Percentiles rank a stretch among this genome's conserved stretches.
Conservation (phyloP, 2,113 vertebrate species). For the Phycodurus eques region DNA sequence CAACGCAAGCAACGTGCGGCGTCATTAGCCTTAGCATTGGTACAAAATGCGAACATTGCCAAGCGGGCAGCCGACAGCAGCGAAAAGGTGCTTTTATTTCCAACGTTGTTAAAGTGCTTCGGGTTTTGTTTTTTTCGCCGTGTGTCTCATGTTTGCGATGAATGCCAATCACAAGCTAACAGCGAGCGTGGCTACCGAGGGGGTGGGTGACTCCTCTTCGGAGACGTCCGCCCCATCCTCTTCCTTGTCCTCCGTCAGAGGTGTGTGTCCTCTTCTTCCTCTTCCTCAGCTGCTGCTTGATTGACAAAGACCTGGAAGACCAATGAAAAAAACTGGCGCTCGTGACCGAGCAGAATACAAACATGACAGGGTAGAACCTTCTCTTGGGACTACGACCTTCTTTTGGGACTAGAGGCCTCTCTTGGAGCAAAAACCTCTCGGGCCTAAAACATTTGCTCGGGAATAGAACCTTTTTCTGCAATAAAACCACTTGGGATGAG, state of each 20-base stretch:
- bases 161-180: background rate
- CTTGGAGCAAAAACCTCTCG: background rate
- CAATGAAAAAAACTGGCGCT: background rate
- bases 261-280: slow-evolving; percentile 89
- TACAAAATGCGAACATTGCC: background rate
- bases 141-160: background rate
- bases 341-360: background rate
- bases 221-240: slow-evolving; percentile 8
- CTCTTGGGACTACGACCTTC: background rate
- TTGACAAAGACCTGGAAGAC: slow-evolving; percentile 80
- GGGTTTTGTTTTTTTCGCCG: background rate
- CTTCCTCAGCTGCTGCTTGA: slow-evolving; percentile 84
- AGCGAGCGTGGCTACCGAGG: background rate
- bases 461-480: background rate
- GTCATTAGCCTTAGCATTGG: background rate
- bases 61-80: background rate
- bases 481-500: background rate
- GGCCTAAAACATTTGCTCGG: background rate
- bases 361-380: background rate
- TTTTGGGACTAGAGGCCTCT: background rate
- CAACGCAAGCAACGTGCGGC: background rate
- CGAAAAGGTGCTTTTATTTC: background rate
- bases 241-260: slow-evolving; percentile 75
- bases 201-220: background rate
- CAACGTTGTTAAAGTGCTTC: background rate